Conservation (phyloP, 2,113 vertebrate genomes). For the Ploceus nigricollis region DNA sequence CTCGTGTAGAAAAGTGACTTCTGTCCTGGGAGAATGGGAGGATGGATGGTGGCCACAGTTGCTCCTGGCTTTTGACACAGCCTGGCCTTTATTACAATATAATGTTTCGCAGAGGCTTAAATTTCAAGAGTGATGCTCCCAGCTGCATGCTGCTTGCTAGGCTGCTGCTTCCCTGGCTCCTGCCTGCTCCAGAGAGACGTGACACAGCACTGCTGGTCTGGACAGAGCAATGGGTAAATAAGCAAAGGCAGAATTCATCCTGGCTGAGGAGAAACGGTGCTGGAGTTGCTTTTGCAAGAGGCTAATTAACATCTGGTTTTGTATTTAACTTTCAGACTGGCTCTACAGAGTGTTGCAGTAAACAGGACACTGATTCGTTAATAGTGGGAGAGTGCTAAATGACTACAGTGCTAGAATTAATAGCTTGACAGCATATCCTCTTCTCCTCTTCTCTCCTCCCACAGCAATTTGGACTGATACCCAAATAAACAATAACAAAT, state of each 20-base stretch:
- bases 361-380: conserved; percentile 5
- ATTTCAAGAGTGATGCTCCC: neutral
- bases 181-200: neutral
- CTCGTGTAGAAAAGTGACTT: neutral
- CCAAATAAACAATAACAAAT: conserved; percentile 63
- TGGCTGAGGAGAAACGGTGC: neutral
- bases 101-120: neutral
- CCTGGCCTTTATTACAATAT: neutral
- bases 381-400: neutral
- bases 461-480: conserved; percentile 58
- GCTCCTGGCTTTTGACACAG: neutral
- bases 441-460: conserved; percentile 37
- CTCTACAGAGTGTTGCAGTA: conserved; percentile 2
- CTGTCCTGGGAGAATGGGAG: neutral
- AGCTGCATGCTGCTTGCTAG: neutral
- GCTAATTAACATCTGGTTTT: conserved; percentile 1
- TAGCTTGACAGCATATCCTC: conserved; percentile 47
- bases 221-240: neutral
- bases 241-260: neutral
- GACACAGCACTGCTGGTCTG: neutral
- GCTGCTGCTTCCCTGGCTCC: neutral
- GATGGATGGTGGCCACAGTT: neutral
- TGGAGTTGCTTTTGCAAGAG: neutral
- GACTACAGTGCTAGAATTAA: conserved; percentile 29
- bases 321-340: conserved; percentile 20